Base-by-base conservation (phyloP, 2,797 vertebrate species). In the Siniperca undulata region DNA sequence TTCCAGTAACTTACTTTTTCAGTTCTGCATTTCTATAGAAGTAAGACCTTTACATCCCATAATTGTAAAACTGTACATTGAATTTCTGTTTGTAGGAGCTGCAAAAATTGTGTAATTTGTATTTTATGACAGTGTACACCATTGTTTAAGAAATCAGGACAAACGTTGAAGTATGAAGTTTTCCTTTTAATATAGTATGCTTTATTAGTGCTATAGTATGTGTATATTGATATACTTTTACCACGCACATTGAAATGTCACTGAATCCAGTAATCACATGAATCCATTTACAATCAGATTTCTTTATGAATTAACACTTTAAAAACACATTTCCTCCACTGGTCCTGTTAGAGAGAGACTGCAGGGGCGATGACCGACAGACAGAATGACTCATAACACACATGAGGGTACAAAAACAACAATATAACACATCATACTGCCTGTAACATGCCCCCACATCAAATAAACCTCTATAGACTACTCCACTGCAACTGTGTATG, bases 391-490 rank as follows among this genome's bases (percentile, higher is more conserved):
- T 79, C n/a, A 52, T 17, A 40, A n/a, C 36, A 68, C 19, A 42
- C 19, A n/a, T 14, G 11, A 48, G 40, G 46, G 2, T 7, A 61
- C n/a, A 53, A 59, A 67, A 75, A 68, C 50, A 61, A 34, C 46
- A 11, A 17, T 44, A 56, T 8, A n/a, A 40, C 52, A 55, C 72
- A 30, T 42, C 3, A 12, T 5, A 4, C 5, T 27, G 19, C 17
- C 27, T 65, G 6, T 55, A 50, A 19, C 38, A n/a, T 46, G 44
- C 20, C 16, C 48, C 65, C 60, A 70, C 73, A 80, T 77, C 53
- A 80, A 73, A 70, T 56, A 66, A 80, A 80, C 58, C 69, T 50
- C 58, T 4, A 12, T 19, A 44, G 38, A 48, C 19, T 8, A 48
- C 19, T 4, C 10, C 4, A 10, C 53, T 24, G 40, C 11, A 14